phyloP scores from a whole-genome alignment of 2,797 vertebrate species.

The Thalassophryne amazonica region DNA sequence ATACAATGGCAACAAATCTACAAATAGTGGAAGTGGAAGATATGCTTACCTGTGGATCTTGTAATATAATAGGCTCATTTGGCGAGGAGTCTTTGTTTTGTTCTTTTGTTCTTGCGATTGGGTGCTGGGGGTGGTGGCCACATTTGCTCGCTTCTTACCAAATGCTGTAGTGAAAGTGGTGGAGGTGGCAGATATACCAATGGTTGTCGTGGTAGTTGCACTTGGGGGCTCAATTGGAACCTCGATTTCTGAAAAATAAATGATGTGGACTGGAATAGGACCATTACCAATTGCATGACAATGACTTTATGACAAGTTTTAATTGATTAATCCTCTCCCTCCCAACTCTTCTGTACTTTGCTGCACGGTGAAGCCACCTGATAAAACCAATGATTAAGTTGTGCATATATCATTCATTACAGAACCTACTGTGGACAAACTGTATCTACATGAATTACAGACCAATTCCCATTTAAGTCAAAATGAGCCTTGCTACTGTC shows the following conservation, averaged over 20 bases:
- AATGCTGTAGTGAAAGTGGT: slow-evolving; percentile 94
- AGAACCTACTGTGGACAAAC: too few species aligned
- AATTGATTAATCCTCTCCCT: too few species aligned
- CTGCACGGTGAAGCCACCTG: too few species aligned
- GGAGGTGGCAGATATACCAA: slow-evolving; percentile 97
- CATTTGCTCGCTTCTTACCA: slow-evolving; percentile 93
- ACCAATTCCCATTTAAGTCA: too few species aligned
- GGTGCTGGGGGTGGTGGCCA: slow-evolving; percentile 93
- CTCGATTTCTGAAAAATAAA: slow-evolving; percentile 81
- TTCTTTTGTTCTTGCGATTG: slow-evolving; percentile 97
- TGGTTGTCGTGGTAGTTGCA: slow-evolving; percentile 98
- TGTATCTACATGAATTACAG: too few species aligned
- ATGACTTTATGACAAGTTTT: too few species aligned
- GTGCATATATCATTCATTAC: too few species aligned
- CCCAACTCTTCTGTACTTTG: too few species aligned
- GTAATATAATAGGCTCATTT: slow-evolving; percentile 91
- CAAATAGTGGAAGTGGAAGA: background rate
- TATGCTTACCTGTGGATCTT: slow-evolving; percentile 86
- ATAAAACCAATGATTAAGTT: too few species aligned
- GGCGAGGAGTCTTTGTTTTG: slow-evolving; percentile 91
- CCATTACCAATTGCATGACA: too few species aligned
- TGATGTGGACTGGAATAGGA: background rate
- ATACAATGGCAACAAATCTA: too few species aligned
- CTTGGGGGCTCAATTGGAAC: slow-evolving; percentile 98
- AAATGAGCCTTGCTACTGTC: too few species aligned